Evolutionary conservation across 2,797 vertebrate species (phyloP), one percentile per base, ranked within the genome.

Genomic region (Synanceia verrucosa): DNA sequence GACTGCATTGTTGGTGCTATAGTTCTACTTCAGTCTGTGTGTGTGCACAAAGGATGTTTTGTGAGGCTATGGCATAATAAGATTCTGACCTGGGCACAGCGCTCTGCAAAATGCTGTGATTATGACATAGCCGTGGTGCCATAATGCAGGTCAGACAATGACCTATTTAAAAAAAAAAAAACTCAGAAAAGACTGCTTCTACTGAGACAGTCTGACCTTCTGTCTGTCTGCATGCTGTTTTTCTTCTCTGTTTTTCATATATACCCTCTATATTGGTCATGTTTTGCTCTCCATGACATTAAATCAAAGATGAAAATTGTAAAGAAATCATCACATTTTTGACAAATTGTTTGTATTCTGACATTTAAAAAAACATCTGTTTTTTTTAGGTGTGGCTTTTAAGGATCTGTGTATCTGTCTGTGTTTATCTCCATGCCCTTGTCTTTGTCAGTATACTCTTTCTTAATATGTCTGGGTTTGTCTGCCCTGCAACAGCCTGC

Each of bases 111-210:
- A 89, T 79, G 83, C 76, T 88, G 81, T 79, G 84, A 90, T 93
- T 93, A 91, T 91, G 86, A 90, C 84, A 81, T 79, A 70, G 73
- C 71, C 24, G 31, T 87, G 78, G 81, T 82, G 75, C 79, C 77
- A 76, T 87, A 89, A 93, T 90, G 82, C 88, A 81, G 88, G 89
- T 87, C 91, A 93, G 89, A 92, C 90, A 89, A 77, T 92, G 90
- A 91, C 91, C 92, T 74, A 92, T 90, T 93, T 92, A 66, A 76
- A 78, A 79, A 50, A 76, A 7, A 47, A 47, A 85, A 80, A 78
- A 68, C 68, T 85, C 88, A 76, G 85, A 85, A 85, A 90, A 87
- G 83, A 88, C 84, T 76, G 83, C 75, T 71, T 64, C 74, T 70
- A 23, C 86, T 84, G 77, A 87, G 87, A 81, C 83, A 58, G 79